Evolutionary conservation across 2,888 invertebrate species (phyloP).

Genomic region (Eupithecia exiguata): DNA sequence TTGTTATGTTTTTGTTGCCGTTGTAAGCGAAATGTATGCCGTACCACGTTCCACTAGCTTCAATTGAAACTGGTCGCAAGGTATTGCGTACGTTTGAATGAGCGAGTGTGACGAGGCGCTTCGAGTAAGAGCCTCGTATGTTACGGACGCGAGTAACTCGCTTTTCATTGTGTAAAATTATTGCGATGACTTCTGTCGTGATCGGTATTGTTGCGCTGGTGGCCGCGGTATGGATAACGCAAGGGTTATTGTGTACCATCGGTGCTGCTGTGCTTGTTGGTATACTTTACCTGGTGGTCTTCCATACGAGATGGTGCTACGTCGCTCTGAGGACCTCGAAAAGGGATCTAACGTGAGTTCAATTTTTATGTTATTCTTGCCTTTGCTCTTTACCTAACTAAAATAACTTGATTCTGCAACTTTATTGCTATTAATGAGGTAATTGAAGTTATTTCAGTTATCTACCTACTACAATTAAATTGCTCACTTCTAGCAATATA

Average conservation of each 20-base stretch:
- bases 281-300: conserved; percentile 86
- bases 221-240: conserved; percentile 75
- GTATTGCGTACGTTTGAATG: conserved; percentile 32
- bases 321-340: conserved; percentile 89
- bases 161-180: conserved; percentile 77
- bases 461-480: neutral
- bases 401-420: neutral
- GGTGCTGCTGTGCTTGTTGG: conserved; percentile 84
- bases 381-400: neutral
- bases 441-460: neutral
- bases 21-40: conserved; percentile 8
- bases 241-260: conserved; percentile 86
- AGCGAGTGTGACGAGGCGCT: conserved; percentile 39
- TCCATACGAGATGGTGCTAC: conserved; percentile 90
- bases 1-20: conserved; percentile 11
- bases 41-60: conserved; percentile 18
- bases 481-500: neutral
- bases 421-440: neutral
- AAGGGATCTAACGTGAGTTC: conserved; percentile 88
- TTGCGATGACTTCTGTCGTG: conserved; percentile 73
- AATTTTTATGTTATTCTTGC: neutral
- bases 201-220: conserved; percentile 73
- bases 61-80: conserved; percentile 24
- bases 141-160: conserved; percentile 69
- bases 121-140: conserved; percentile 42